These are phyloP conservation scores for Frieseomelitta varia DNA, from an alignment of 1,140 invertebrate species.

Conservation along the genomic window DNA sequence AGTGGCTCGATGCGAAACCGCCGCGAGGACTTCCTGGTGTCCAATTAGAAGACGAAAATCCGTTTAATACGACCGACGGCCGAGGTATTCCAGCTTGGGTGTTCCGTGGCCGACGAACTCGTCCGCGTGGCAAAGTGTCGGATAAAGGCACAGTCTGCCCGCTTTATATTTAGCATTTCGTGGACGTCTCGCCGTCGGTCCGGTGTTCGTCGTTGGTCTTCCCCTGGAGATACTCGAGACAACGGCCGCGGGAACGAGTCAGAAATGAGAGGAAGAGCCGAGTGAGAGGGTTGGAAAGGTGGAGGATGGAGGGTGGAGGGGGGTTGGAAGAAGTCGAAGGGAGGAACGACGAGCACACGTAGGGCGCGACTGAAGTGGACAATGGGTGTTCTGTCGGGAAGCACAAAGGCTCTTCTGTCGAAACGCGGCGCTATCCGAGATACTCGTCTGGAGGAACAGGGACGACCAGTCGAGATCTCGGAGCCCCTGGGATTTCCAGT, in stretches of 20 bases:
- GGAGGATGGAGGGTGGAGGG: too few species aligned
- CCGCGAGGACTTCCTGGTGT: constrained; percentile 28
- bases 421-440: constrained; percentile 33
- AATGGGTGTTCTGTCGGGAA: constrained; percentile 47
- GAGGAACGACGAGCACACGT: constrained; percentile 17
- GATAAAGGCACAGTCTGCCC: constrained; percentile 2
- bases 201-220: constrained; percentile 4
- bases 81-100: neutral
- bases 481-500: constrained; percentile 27
- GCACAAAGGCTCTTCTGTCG: constrained; percentile 55
- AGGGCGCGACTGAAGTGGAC: constrained; percentile 61
- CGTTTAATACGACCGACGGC: constrained; percentile 25
- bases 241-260: neutral
- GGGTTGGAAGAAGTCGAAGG: constrained; percentile 6
- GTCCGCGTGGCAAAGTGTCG: constrained; percentile 12
- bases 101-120: neutral
- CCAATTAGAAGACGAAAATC: constrained; percentile 44
- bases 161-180: constrained; percentile 30
- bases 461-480: constrained; percentile 26
- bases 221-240: constrained; percentile 31
- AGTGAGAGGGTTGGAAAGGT: too few species aligned
- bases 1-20: neutral
- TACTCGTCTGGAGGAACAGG: constrained; percentile 39
- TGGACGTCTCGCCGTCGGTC: constrained; percentile 14
- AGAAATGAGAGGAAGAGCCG: too few species aligned